Conservation (phyloP, 2,888 invertebrate species). For the Troides oblongomaculatus region DNA sequence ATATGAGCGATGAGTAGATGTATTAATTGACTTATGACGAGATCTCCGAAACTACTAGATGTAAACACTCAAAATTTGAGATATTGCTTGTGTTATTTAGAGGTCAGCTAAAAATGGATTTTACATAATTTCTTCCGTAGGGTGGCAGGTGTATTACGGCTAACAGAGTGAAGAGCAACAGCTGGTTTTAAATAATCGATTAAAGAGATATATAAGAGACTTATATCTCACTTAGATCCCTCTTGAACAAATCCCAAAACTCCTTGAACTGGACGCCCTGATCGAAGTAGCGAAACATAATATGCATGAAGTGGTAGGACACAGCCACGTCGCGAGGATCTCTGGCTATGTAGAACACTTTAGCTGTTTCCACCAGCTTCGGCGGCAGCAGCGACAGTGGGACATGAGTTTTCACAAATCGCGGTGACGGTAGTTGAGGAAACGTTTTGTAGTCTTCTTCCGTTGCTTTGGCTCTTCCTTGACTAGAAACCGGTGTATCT, state of each 20-base stretch:
- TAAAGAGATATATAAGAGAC: neutral
- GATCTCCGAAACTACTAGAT: too few relatives aligned
- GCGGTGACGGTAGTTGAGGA: constrained; percentile 57
- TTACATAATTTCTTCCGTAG: too few relatives aligned
- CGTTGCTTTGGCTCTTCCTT: constrained; percentile 37
- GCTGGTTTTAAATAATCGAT: neutral
- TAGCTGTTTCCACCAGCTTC: constrained; percentile 71
- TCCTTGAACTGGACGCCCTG: constrained; percentile 47
- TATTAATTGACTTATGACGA: too few relatives aligned
- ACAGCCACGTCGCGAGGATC: constrained; percentile 91
- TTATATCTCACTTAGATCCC: constrained; percentile 46
- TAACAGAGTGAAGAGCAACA: too few relatives aligned
- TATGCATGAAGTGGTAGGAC: constrained; percentile 85
- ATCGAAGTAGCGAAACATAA: constrained; percentile 53
- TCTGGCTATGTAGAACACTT: constrained; percentile 87
- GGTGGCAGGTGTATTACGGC: too few relatives aligned
- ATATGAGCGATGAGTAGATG: too few relatives aligned
- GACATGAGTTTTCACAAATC: constrained; percentile 86
- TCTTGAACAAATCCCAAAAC: constrained; percentile 56
- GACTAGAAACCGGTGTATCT: constrained; percentile 26
- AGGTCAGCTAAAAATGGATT: too few relatives aligned
- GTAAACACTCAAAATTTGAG: too few relatives aligned
- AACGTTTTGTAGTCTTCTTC: constrained; percentile 47
- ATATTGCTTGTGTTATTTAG: too few relatives aligned
- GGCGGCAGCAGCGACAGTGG: constrained; percentile 85